Base-by-base conservation (phyloP, 2,113 vertebrate genomes). In the Anthoscopus minutus region DNA sequence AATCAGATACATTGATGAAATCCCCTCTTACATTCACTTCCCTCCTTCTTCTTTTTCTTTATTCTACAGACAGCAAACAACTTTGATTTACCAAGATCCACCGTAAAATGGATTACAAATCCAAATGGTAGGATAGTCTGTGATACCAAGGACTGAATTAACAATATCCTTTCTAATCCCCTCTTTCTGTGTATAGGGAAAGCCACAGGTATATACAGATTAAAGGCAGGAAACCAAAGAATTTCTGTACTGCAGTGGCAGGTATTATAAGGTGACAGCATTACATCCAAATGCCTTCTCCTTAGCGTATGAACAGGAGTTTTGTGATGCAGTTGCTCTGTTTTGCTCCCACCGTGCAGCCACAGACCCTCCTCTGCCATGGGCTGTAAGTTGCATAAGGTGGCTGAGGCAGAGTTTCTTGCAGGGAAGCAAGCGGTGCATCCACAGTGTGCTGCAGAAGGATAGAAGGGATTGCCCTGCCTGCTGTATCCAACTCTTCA, bases 401-500 rank as follows among this genome's bases (percentile, higher is more conserved):
- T 23, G 33, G 27, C 47, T 31, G 42, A 70, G 64, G 38, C 48
- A 86, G 56, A 66, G 50, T 57, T 86, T 57, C n/a, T 74, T 1
- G 1, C 13, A 81, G 38, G 14, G 48, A 66, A 33, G 58, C 11
- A 30, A 92, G 45, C 0, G 0, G 6, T 0, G 0, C 48, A 50
- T 81, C 35, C 2, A 4, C 10, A 54, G n/a, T 13, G 21, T 38
- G 74, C 22, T 56, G 33, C 38, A 37, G 38, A 9, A 51, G 44
- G 44, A 51, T 3, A 22, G 86, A 74, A 67, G 38, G 24, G 48
- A 60, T 56, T 28, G 15, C 23, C 33, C 33, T 58, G 51, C 19
- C 70, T 56, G 42, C 47, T 72, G 13, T 10, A 69, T 81, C 51
- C 21, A 42, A 4, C 54, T 23, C 62, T 62, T 66, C 83, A 35